phyloP scores from a whole-genome alignment of 2,888 invertebrate genomes.

The Acronicta alni region DNA sequence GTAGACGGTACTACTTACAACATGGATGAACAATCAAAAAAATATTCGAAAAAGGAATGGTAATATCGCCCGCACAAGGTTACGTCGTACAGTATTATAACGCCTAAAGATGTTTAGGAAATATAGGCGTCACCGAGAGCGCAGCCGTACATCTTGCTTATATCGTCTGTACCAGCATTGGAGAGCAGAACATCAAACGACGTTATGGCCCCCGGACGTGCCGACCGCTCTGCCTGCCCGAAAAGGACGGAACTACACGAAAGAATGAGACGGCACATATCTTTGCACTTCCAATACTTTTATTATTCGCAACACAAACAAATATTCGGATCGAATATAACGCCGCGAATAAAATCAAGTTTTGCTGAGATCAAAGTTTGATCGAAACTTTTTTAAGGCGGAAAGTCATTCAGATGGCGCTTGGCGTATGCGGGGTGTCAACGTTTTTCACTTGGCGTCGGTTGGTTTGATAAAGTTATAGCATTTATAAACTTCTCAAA shows the following conservation, averaged over 20 bases:
- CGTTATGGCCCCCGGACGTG: conserved; percentile 88
- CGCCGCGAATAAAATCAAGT: conserved; percentile 63
- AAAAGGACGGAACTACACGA: conserved; percentile 74
- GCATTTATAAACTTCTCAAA: conserved; percentile 28
- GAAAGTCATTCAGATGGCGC: conserved; percentile 26
- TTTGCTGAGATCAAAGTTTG: conserved; percentile 66
- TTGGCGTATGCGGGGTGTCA: conserved; percentile 34
- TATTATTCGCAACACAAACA: conserved; percentile 84
- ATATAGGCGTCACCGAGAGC: conserved; percentile 89
- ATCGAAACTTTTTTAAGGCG: conserved; percentile 55
- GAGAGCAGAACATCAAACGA: conserved; percentile 89
- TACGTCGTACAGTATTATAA: conserved; percentile 81
- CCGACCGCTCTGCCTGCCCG: conserved; percentile 74
- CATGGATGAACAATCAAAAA: conserved; percentile 29
- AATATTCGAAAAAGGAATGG: conserved; percentile 46
- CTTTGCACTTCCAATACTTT: conserved; percentile 83
- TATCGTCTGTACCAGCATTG: conserved; percentile 87
- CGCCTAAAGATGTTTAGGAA: conserved; percentile 87
- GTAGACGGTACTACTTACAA: conserved; percentile 31
- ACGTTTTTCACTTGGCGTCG: conserved; percentile 34
- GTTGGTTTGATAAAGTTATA: conserved; percentile 36
- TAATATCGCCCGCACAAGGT: conserved; percentile 76
- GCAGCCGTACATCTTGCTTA: conserved; percentile 88
- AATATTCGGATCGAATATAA: conserved; percentile 77
- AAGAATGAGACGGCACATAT: conserved; percentile 71